A percentile compares a stretch with the other conserved stretches of the same genome.
These are phyloP conservation scores for Parthenolecanium corni DNA, from an alignment of 2,888 invertebrate species.

Conservation along the genomic window DNA sequence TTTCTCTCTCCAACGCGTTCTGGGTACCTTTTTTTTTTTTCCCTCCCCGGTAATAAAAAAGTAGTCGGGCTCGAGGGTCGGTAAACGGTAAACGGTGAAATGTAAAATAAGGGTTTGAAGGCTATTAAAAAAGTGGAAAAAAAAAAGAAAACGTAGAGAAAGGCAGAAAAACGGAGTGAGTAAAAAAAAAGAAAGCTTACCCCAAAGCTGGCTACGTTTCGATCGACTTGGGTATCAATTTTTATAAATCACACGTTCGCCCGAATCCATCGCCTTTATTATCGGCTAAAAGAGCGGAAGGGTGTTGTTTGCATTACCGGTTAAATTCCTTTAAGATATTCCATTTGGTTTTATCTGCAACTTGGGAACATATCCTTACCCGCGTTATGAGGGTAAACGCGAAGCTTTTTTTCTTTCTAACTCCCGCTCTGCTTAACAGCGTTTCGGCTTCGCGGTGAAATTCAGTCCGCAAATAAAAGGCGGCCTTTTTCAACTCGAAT, in stretches of 20 bases:
- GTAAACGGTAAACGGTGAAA: constrained; percentile 25
- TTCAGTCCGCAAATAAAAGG: constrained; percentile 23
- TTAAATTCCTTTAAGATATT: constrained; percentile 36
- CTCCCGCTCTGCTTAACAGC: not conserved
- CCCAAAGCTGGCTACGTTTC: constrained; percentile 25
- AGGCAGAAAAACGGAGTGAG: not conserved
- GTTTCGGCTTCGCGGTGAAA: not conserved
- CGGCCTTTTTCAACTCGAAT: not conserved
- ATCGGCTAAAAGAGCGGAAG: constrained; percentile 28
- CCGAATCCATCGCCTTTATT: constrained; percentile 27
- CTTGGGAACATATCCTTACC: constrained; percentile 32
- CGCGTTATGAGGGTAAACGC: constrained; percentile 18
- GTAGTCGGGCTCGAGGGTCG: constrained; percentile 23
- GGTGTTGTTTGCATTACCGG: constrained; percentile 28
- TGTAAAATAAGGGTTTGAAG: constrained; percentile 25
- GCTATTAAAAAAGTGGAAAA: constrained; percentile 5
- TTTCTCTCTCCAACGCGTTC: too few relatives aligned
- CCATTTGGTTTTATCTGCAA: constrained; percentile 35
- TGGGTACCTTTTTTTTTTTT: not conserved
- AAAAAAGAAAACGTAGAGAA: constrained; percentile 10
- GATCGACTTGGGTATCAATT: constrained; percentile 27
- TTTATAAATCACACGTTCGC: constrained; percentile 28
- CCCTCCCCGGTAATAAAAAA: constrained; percentile 19
- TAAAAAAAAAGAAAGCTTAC: constrained; percentile 22
- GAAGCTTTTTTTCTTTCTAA: constrained; percentile 1